Base-by-base conservation (phyloP, 53 echinoderm and acorn worm genomes). In the Paracentrotus lividus region DNA sequence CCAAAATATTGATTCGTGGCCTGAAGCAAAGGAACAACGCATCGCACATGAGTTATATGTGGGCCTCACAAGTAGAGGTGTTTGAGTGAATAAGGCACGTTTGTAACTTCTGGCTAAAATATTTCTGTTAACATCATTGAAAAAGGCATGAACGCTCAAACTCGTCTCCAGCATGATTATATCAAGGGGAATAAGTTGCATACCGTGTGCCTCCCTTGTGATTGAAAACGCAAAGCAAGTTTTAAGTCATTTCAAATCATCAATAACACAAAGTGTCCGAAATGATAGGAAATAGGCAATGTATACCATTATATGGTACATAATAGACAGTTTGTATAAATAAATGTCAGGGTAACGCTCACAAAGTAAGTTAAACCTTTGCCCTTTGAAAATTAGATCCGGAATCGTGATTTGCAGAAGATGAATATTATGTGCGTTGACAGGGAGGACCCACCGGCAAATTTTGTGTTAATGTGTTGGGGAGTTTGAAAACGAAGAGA, bases 361-460 rank as follows among this genome's bases (percentile, higher is more conserved):
- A 81, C 47, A 45, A 47, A 81, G 44, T 81, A 81, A 10, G 26
- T 0, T 24, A 10, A 26, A n/a, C 81, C 81, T 81, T 81, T 81
- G 18, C 45, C 81, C 81, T 81, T 81, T 81, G 81, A 81, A 47
- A 45, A 81, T 81, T 81, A 81, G 81, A 81, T 81, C 47, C 13
- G 8, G 24, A 81, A 45, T 81, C 47, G 81, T 81, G 81, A 81
- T 81, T 81, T 81, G 49, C 44, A 10, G 47, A 72, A 72, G 81
- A 81, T 47, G 81, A 81, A 81, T 81, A 81, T 81, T 47, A 47
- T 44, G 45, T n/a, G 45, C 47, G 81, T 81, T 81, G 81, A 47
- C 81, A 81, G 81, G 81, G 47, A 47, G 49, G 47, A 3, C 81
- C 81, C 49, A 47, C n/a, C 26, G 81, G 81, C 81, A 81, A 47